Evolutionary conservation across 2,888 invertebrate species (phyloP).

Genomic region (Pterobdella sp.): DNA sequence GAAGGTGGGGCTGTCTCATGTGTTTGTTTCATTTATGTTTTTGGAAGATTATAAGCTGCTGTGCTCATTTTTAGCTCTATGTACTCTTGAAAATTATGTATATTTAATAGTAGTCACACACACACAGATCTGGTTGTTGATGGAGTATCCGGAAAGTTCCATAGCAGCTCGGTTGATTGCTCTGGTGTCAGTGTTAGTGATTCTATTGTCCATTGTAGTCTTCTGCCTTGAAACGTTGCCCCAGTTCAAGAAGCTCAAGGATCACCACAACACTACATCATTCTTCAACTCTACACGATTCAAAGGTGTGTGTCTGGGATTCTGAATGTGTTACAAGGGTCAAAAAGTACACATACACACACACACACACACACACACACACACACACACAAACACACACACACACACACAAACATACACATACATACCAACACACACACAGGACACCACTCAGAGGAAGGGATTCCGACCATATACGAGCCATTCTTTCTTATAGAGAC

Average conservation of each 20-base stretch:
- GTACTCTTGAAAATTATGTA: background rate
- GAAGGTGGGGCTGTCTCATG: conserved; percentile 76
- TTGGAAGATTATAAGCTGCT: too few species aligned
- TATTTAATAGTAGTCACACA: background rate
- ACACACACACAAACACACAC: conserved; percentile 26
- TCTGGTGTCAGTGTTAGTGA: conserved; percentile 97
- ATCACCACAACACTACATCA: conserved; percentile 43
- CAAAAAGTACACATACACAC: conserved; percentile 16
- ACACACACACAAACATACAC: conserved; percentile 18
- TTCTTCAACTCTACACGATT: background rate
- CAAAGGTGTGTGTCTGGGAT: background rate
- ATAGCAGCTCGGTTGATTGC: conserved; percentile 96
- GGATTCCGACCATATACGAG: conserved; percentile 96
- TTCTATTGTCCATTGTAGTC: conserved; percentile 95
- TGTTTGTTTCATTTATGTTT: too few species aligned
- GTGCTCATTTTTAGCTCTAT: background rate
- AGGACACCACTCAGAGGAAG: conserved; percentile 59
- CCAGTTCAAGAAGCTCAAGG: conserved; percentile 94
- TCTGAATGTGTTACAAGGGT: background rate
- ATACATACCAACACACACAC: conserved; percentile 16
- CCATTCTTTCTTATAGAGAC: conserved; percentile 99
- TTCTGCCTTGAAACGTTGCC: conserved; percentile 99
- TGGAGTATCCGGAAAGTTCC: conserved; percentile 98
- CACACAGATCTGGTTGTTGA: conserved; percentile 91
- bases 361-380: conserved; percentile 26